Evolutionary conservation across 2,888 invertebrate species (phyloP).

Genomic region (Schizaphis graminum): DNA sequence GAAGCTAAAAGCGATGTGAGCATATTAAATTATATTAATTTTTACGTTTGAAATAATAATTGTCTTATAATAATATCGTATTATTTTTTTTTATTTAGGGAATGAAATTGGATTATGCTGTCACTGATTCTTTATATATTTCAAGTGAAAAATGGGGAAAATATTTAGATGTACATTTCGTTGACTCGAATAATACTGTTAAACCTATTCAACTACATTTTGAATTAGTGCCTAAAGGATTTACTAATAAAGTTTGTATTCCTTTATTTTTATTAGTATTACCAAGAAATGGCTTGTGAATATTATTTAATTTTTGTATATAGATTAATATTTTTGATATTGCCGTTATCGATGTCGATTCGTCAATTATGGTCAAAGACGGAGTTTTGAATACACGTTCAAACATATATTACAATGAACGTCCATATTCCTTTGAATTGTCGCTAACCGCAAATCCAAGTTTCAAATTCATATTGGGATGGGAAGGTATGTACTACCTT

Average conservation of each 20-base stretch:
- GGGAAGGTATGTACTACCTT: constrained; percentile 20
- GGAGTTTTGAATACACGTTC: neutral
- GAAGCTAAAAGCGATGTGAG: constrained; percentile 32
- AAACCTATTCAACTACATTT: constrained; percentile 26
- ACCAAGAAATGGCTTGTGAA: neutral
- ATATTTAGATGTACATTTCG: constrained; percentile 27
- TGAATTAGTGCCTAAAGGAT: constrained; percentile 24
- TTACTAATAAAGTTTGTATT: constrained; percentile 30
- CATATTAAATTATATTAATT: neutral
- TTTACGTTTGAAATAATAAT: neutral
- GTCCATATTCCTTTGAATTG: neutral
- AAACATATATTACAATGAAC: constrained; percentile 23
- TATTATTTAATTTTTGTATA: neutral
- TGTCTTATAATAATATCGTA: neutral
- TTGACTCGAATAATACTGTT: neutral
- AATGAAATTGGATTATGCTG: constrained; percentile 39
- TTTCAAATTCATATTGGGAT: constrained; percentile 3
- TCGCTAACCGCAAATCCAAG: neutral
- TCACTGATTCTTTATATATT: constrained; percentile 37
- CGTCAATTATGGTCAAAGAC: constrained; percentile 10
- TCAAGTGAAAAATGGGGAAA: constrained; percentile 37
- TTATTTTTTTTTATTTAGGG: constrained; percentile 6
- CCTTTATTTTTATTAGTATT: neutral
- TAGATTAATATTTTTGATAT: constrained; percentile 43
- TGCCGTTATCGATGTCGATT: neutral